Evolutionary conservation across 2,888 invertebrate species (phyloP), one percentile per base, ranked within the genome.

Genomic region (Diplolepis rosae): DNA sequence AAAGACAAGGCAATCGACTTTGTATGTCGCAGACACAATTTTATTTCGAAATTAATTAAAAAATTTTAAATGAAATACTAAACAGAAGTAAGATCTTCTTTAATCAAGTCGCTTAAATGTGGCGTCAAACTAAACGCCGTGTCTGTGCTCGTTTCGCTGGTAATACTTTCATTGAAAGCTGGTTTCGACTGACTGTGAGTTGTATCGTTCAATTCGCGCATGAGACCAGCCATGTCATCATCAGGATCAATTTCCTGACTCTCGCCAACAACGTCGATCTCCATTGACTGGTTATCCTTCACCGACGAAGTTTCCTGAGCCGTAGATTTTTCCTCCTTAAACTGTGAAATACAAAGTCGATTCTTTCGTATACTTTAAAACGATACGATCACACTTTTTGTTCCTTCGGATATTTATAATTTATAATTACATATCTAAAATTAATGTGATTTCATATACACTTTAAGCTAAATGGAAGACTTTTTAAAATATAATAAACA

Each of bases 101-200:
- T 87, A 22, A 18, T 9, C n/a, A 61, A 27, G 70, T 88, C 87
- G 56, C 88, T 88, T 79, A 86, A 84, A 56, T 88, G 88, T 2
- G 87, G 87, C 2, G 85, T 85, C 24, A 88, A 77, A 79, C 88
- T 89, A 50, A 88, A 87, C 1, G 88, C 89, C n/a, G 89, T 89
- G 48, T 89, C 89, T 2, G 89, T 89, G 70, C 88, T 89, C 5
- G 88, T 84, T 76, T 89, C 89, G 70, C 88, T 88, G 48, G 85
- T 85, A 9, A 87, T 71, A 65, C 88, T 87, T 65, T 89, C 89
- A 52, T 87, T 87, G 35, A 86, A 84, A 27, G 73, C 72, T 18
- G 85, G 82, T 54, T 86, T 88, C 54, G n/a, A n/a, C n/a, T 83
- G 84, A 5, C 82, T 77, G 9, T 35, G 39, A 9, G 81, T 80